These are phyloP conservation scores for Tetanocera ferruginea DNA, from an alignment of 2,888 invertebrate genomes.

Conservation along the genomic window DNA sequence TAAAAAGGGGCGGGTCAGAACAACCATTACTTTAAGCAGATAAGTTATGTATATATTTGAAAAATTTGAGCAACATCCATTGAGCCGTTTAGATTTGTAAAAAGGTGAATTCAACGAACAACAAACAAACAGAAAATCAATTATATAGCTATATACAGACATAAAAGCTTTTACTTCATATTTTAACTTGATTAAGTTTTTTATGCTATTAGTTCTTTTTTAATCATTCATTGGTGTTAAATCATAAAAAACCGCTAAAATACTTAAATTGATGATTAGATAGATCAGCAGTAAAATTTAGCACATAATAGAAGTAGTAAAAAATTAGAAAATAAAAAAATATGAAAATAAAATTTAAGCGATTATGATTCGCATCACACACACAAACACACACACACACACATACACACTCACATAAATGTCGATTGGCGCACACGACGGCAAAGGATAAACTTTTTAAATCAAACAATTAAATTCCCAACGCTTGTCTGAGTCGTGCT, in stretches of 20 bases:
- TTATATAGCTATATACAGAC: too few species aligned
- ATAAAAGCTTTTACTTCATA: too few species aligned
- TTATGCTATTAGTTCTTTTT: too few species aligned
- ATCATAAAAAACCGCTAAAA: not conserved
- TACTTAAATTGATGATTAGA: slow-evolving; percentile 8
- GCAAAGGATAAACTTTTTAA: slow-evolving; percentile 52
- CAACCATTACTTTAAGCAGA: too few species aligned
- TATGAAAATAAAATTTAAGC: not conserved
- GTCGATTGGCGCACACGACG: slow-evolving; percentile 46
- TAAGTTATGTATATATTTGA: too few species aligned
- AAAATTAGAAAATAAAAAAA: not conserved
- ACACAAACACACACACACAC: not conserved
- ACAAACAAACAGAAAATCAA: too few species aligned
- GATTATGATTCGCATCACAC: not conserved
- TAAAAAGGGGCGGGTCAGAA: too few species aligned
- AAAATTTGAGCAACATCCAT: too few species aligned
- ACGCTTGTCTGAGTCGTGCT: slow-evolving; percentile 49
- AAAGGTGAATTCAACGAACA: too few species aligned
- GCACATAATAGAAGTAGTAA: not conserved
- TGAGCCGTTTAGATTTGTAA: too few species aligned
- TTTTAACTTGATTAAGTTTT: too few species aligned
- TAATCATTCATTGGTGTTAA: too few species aligned
- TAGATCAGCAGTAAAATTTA: slow-evolving; percentile 7
- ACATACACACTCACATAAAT: not conserved
- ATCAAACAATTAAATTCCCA: slow-evolving; percentile 54